These are phyloP conservation scores for Syrista parreyssii DNA, from an alignment of 2,888 invertebrate species.

Conservation along the genomic window DNA sequence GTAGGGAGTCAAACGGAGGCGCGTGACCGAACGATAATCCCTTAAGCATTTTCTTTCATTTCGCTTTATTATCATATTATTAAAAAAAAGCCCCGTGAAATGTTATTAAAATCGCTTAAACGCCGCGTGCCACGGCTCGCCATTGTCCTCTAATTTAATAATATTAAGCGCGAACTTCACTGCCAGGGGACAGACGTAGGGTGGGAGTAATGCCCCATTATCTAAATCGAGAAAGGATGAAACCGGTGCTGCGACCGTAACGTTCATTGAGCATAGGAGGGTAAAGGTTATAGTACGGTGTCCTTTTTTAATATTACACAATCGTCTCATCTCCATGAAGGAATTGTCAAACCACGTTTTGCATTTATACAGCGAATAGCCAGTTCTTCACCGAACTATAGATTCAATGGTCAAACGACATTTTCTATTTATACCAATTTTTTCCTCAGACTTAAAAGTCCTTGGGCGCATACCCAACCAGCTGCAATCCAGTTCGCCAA, in stretches of 20 bases:
- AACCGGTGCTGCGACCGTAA: not conserved
- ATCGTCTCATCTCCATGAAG: not conserved
- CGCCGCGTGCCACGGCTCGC: conserved; percentile 52
- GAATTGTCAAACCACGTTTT: not conserved
- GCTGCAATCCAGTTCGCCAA: not conserved
- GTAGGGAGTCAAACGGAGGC: conserved; percentile 20
- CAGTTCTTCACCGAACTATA: not conserved
- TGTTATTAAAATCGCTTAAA: conserved; percentile 63
- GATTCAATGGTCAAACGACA: not conserved
- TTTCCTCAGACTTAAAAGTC: not conserved
- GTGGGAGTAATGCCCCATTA: conserved; percentile 4
- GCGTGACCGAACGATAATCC: conserved; percentile 61
- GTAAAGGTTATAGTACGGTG: not conserved
- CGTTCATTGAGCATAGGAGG: not conserved
- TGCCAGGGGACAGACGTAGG: conserved; percentile 1
- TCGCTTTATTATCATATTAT: conserved; percentile 65
- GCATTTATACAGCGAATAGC: not conserved
- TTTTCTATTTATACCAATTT: not conserved
- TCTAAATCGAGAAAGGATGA: not conserved
- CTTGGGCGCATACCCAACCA: not conserved
- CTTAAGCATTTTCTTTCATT: conserved; percentile 61
- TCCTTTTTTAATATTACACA: not conserved
- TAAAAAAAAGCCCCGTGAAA: conserved; percentile 63
- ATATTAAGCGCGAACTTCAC: conserved; percentile 57
- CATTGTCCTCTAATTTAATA: conserved; percentile 61